Base-by-base conservation (phyloP, 1,140 invertebrate species). In the Melanaphis sacchari region DNA sequence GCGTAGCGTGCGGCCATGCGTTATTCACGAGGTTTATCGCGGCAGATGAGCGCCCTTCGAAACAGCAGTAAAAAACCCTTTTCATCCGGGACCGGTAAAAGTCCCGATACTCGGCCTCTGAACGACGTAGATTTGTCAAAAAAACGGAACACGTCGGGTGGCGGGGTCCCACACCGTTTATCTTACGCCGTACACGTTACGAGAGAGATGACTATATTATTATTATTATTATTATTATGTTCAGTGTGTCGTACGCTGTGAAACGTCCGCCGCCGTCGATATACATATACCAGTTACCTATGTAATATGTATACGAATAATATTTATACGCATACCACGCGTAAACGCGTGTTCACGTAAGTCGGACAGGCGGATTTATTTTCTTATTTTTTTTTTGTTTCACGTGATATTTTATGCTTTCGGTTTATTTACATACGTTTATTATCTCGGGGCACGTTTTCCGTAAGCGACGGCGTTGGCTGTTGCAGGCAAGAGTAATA, bases 41-140 rank as follows among this genome's bases (percentile, higher is more conserved):
- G 31, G 11, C 59, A 66, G 31, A 9, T n/a, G 26, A 66, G 59
- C 59, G 2, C 59, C 15, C 31, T 11, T 15, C 31, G 59, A 66
- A 66, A 66, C 31, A n/a, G 59, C 31, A n/a, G 59, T n/a, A 31
- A 11, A 24, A 38, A 82, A 81, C 36, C 76, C 81, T 40, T 38
- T 82, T 82, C 36, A 38, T 22, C 36, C 38, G 38, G 8, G 36
- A 38, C 59, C 59, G 59, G 9, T 0, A 66, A 66, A 66, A 66
- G 59, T 66, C 59, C 4, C 11, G 36, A 36, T 82, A 18, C 36
- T 38, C 26, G 31, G 26, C 22, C 41, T 11, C 26, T 41, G 40
- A 43, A 87, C 41, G 41, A 87, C 41, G 84, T 87, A 43, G 41
- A 87, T 87, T 87, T 43, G 31, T 87, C 84, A 43, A 87, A 82